Conservation (phyloP, 2,888 invertebrate species). For the Lysandra bellargus region DNA sequence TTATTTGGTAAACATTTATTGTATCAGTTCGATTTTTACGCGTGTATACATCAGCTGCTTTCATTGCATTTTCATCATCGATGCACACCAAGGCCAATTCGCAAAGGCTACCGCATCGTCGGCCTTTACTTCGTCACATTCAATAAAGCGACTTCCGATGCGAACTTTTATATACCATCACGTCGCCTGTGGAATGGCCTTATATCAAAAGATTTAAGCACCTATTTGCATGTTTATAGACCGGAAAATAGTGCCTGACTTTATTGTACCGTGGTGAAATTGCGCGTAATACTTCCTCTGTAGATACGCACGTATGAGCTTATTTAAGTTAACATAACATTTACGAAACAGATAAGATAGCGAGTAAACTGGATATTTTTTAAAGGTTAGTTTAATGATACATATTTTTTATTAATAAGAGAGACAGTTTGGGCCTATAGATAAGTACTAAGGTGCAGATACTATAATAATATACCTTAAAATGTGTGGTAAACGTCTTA, state of each 20-base stretch:
- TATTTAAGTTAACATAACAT: not conserved
- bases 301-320: not conserved
- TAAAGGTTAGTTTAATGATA: no score
- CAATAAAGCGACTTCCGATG: not conserved
- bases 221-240: constrained; percentile 30
- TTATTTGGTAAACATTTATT: no score
- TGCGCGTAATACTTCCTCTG: constrained; percentile 8
- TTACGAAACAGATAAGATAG: not conserved
- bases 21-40: not conserved
- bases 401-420: no score
- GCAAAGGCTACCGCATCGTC: constrained; percentile 5
- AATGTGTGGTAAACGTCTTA: no score
- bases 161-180: constrained; percentile 11
- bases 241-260: constrained; percentile 25
- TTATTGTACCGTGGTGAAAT: not conserved
- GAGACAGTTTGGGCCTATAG: no score
- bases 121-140: constrained; percentile 7
- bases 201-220: constrained; percentile 20
- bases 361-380: not conserved
- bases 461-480: no score
- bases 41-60: not conserved
- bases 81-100: not conserved
- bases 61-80: not conserved
- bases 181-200: not conserved
- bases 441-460: no score